Evolutionary conservation across 2,113 vertebrate species (phyloP).

Genomic region (Mandrillus leucophaeus): DNA sequence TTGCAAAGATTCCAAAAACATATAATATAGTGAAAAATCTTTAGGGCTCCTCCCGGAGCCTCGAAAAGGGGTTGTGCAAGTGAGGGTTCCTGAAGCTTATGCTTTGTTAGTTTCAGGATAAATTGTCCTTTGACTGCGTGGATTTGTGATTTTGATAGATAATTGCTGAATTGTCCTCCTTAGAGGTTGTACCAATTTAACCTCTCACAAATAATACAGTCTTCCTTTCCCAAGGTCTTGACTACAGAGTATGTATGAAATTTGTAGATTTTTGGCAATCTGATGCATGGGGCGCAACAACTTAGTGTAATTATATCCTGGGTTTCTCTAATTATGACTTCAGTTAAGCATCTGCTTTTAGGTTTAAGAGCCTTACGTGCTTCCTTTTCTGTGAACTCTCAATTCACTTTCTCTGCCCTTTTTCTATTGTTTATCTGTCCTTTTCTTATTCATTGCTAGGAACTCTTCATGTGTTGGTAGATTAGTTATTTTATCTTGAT

Average conservation of each 20-base stretch:
- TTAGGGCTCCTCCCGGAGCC: not conserved
- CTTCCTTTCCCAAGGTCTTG: not conserved
- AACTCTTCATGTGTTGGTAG: not conserved
- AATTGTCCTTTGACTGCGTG: not conserved
- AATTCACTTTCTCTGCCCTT: not conserved
- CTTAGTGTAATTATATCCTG: not conserved
- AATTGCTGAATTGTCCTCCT: not conserved
- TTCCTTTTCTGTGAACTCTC: not conserved
- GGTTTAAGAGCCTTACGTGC: not conserved
- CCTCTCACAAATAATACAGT: not conserved
- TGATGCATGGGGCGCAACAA: not conserved
- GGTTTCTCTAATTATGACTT: not conserved
- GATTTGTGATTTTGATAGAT: not conserved
- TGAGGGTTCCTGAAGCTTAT: not conserved
- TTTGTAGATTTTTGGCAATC: not conserved
- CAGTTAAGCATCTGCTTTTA: not conserved
- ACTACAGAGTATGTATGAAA: not conserved
- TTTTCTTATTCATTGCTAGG: conserved; percentile 18
- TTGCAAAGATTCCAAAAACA: conserved; percentile 27
- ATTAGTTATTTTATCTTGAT: conserved; percentile 1
- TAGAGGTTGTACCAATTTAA: not conserved
- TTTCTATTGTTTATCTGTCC: not conserved
- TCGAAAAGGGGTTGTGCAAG: not conserved
- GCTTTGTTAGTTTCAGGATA: not conserved
- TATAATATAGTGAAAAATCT: not conserved